These are phyloP conservation scores for Monopis laevigella DNA, from an alignment of 2,888 invertebrate genomes.

Conservation along the genomic window DNA sequence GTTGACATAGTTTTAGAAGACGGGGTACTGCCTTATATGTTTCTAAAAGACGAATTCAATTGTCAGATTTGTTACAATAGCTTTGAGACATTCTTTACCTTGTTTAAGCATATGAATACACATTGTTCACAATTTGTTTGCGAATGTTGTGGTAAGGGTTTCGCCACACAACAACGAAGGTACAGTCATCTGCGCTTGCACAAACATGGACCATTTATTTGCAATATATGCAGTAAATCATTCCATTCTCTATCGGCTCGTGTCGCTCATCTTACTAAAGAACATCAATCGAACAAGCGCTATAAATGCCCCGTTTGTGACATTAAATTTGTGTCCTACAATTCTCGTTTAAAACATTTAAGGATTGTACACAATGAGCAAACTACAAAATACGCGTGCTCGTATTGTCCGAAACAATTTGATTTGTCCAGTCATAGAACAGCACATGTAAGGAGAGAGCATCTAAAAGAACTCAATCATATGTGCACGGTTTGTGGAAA, in stretches of 20 bases:
- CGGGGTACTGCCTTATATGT: conserved; percentile 48
- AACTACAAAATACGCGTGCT: conserved; percentile 48
- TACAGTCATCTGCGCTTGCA: neutral
- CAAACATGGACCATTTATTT: neutral
- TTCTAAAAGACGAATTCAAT: conserved; percentile 43
- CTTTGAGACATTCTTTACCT: conserved; percentile 51
- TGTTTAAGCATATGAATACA: conserved; percentile 58
- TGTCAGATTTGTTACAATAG: conserved; percentile 53
- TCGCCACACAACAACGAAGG: conserved; percentile 35
- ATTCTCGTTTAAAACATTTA: conserved; percentile 47
- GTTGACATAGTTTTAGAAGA: conserved; percentile 46
- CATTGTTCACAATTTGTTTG: conserved; percentile 57
- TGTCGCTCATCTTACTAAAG: conserved; percentile 45
- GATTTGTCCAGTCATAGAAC: conserved; percentile 51
- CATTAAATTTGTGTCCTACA: conserved; percentile 53
- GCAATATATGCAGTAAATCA: conserved; percentile 25
- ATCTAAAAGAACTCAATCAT: conserved; percentile 54
- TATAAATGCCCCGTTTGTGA: conserved; percentile 59
- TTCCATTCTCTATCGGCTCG: conserved; percentile 41
- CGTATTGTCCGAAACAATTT: conserved; percentile 49
- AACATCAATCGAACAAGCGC: conserved; percentile 46
- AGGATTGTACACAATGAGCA: conserved; percentile 47
- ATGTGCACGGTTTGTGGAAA: conserved; percentile 59
- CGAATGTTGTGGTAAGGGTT: conserved; percentile 54
- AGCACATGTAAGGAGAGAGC: conserved; percentile 50